These are phyloP conservation scores for Cladopsammia gracilis DNA, from an alignment of 64 coral and sea anemone species.

Conservation along the genomic window DNA sequence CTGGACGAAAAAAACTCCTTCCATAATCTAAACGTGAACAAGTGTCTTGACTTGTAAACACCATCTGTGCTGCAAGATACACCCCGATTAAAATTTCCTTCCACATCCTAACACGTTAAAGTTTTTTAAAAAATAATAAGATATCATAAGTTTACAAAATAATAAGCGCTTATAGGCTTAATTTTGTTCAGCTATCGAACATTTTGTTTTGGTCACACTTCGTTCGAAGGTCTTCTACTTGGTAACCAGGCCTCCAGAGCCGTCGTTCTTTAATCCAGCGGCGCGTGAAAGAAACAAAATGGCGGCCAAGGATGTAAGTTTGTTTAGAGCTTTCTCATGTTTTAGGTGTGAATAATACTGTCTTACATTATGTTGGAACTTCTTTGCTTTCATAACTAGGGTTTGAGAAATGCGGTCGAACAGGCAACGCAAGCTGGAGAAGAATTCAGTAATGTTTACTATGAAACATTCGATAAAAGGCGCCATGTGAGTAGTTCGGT, in stretches of 20 bases:
- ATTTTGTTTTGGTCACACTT: constrained; percentile 31
- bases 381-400: constrained; percentile 28
- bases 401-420: constrained; percentile 78
- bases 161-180: not conserved
- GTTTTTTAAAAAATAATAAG: not conserved
- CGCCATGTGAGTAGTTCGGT: constrained; percentile 70
- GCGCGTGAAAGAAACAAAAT: constrained; percentile 29
- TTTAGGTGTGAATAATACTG: not conserved
- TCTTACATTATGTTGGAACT: not conserved
- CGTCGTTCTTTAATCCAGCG: constrained; percentile 59
- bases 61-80: not conserved
- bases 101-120: not conserved
- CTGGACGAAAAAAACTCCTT: not conserved
- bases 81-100: constrained; percentile 2
- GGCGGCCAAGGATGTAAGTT: constrained; percentile 79
- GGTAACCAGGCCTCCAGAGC: constrained; percentile 11
- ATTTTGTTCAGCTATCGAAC: not conserved
- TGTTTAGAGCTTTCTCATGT: not conserved
- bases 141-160: not conserved
- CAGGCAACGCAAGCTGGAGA: constrained; percentile 81
- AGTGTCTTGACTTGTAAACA: not conserved
- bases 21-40: constrained; percentile 2
- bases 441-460: constrained; percentile 85
- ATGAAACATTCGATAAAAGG: constrained; percentile 90
- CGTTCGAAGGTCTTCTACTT: not conserved